phyloP scores from a whole-genome alignment of 2,888 invertebrate species.

The Rugalucina vietnamica region DNA sequence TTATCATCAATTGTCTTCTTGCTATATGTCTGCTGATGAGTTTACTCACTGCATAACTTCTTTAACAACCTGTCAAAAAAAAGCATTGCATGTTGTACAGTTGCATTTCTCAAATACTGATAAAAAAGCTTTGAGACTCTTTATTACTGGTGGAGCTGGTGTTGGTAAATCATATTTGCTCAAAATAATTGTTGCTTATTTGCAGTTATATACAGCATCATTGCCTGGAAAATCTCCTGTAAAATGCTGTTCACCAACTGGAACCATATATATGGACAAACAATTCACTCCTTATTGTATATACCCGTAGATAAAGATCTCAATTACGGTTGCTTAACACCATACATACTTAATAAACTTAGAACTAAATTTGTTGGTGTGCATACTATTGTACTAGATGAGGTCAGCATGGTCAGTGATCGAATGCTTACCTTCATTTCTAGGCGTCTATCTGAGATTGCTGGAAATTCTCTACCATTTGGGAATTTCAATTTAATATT shows the following conservation, averaged over 20 bases:
- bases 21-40: no score
- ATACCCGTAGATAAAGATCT: constrained; percentile 43
- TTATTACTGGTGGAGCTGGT: constrained; percentile 47
- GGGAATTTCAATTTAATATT: constrained; percentile 48
- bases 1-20: no score
- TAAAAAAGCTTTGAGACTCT: constrained; percentile 10
- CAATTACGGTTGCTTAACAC: constrained; percentile 31
- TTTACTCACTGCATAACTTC: no score
- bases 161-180: constrained; percentile 40
- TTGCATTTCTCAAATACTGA: neutral
- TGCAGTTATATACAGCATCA: constrained; percentile 22
- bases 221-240: constrained; percentile 35
- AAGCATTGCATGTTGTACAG: no score
- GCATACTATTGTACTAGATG: constrained; percentile 55
- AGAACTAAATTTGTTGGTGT: constrained; percentile 32
- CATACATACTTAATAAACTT: constrained; percentile 17
- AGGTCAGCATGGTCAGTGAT: constrained; percentile 58
- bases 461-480: constrained; percentile 35
- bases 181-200: constrained; percentile 24
- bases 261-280: constrained; percentile 49
- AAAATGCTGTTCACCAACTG: constrained; percentile 40
- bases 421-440: constrained; percentile 46
- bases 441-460: constrained; percentile 35
- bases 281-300: constrained; percentile 45
- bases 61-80: no score